These are phyloP conservation scores for Abrostola triplasia DNA, from an alignment of 2,888 invertebrate genomes.

Conservation along the genomic window DNA sequence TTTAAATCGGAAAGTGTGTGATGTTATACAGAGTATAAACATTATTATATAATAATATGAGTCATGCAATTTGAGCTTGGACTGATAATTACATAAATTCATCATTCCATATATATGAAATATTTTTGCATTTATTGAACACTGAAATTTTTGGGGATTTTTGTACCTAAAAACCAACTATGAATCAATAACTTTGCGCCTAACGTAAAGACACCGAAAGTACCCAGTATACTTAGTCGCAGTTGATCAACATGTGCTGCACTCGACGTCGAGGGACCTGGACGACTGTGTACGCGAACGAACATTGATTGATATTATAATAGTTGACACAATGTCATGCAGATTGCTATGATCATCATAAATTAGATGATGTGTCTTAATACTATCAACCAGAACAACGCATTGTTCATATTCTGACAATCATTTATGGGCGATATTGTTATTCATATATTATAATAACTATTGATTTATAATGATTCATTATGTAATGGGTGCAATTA, in stretches of 20 bases:
- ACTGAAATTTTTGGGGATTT: constrained; percentile 19
- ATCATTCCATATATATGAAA: constrained; percentile 47
- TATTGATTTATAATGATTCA: constrained; percentile 32
- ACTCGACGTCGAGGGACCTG: background rate
- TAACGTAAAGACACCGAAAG: constrained; percentile 11
- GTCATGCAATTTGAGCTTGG: constrained; percentile 49
- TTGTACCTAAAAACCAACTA: constrained; percentile 16
- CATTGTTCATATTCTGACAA: constrained; percentile 7
- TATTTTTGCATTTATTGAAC: constrained; percentile 53
- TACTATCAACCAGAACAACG: background rate
- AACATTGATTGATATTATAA: constrained; percentile 6
- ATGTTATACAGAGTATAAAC: constrained; percentile 64
- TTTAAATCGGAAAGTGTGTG: constrained; percentile 34
- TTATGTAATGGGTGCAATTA: constrained; percentile 53
- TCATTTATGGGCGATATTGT: constrained; percentile 8
- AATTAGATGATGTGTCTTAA: background rate
- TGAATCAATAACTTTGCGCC: constrained; percentile 14
- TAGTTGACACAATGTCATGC: constrained; percentile 9
- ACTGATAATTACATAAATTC: constrained; percentile 54
- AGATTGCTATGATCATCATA: background rate
- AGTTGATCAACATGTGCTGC: constrained; percentile 11
- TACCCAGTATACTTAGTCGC: constrained; percentile 27
- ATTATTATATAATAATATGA: constrained; percentile 33
- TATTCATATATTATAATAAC: constrained; percentile 13
- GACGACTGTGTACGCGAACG: constrained; percentile 9